A percentile compares a stretch with the other conserved stretches of the same genome.
These are phyloP conservation scores for Cololabis saira DNA, from an alignment of 2,113 vertebrate species.

Conservation along the genomic window DNA sequence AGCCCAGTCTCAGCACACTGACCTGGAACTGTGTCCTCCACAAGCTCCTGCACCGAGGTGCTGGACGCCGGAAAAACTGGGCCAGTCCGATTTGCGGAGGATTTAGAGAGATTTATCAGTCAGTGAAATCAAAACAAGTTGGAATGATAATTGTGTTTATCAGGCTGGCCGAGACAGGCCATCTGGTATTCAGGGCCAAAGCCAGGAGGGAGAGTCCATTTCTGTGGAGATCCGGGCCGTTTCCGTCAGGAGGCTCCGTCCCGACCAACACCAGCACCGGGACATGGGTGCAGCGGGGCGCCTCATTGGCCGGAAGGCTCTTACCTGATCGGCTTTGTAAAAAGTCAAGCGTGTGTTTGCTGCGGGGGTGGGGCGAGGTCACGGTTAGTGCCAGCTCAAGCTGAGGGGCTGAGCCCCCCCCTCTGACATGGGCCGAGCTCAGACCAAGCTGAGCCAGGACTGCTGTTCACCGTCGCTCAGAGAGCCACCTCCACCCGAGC, in stretches of 20 bases:
- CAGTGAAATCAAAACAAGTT: conserved; percentile 28
- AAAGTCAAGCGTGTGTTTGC: not conserved
- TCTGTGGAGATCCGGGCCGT: not conserved
- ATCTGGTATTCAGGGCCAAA: conserved; percentile 63
- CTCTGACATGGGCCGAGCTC: conserved; percentile 37
- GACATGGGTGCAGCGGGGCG: conserved; percentile 9
- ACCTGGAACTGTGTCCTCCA: not conserved
- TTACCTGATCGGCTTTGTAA: not conserved
- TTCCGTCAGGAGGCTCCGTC: conserved; percentile 5
- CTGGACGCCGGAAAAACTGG: not conserved
- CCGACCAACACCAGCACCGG: conserved; percentile 9
- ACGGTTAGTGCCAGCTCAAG: not conserved
- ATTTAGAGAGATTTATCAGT: conserved; percentile 57
- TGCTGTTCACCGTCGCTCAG: conserved; percentile 28
- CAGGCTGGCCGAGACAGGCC: conserved; percentile 37
- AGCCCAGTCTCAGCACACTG: too few relatives aligned
- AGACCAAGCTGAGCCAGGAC: conserved; percentile 14
- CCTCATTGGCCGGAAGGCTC: not conserved
- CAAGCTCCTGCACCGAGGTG: not conserved
- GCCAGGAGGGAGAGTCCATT: conserved; percentile 51
- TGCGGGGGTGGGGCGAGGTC: not conserved
- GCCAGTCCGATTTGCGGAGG: conserved; percentile 25
- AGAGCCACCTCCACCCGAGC: conserved; percentile 6
- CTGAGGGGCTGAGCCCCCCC: conserved; percentile 4
- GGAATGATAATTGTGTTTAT: conserved; percentile 53